Conservation (phyloP, 2,797 vertebrate genomes). For the Microtus obscurus region DNA sequence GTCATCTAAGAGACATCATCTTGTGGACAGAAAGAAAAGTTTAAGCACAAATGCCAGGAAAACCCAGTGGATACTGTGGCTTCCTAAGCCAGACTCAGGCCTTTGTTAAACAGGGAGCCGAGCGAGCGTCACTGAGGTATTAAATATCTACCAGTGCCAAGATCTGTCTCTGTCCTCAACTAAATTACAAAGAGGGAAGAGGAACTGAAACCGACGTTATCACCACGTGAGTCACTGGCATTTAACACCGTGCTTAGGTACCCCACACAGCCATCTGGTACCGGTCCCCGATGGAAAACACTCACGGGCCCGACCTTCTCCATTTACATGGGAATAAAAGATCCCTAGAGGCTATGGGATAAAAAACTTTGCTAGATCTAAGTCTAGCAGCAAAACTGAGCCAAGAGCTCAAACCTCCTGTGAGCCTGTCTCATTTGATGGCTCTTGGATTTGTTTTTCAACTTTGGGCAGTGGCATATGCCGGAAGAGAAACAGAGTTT, state of each 20-base stretch:
- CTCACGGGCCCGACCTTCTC: constrained; percentile 56
- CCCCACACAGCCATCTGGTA: background rate
- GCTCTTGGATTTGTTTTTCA: background rate
- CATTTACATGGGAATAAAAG: constrained; percentile 55
- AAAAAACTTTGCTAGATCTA: constrained; percentile 2
- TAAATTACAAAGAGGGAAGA: constrained; percentile 55
- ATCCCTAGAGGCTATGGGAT: background rate
- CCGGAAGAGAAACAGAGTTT: constrained; percentile 31
- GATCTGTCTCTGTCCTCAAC: background rate
- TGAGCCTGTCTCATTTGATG: background rate
- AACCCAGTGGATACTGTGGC: background rate
- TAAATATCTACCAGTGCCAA: background rate
- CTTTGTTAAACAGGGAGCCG: constrained; percentile 12
- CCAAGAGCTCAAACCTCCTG: constrained; percentile 7
- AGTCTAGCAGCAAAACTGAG: background rate
- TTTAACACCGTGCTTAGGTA: constrained; percentile 53
- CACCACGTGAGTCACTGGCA: constrained; percentile 13
- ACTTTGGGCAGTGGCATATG: background rate
- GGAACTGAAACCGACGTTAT: constrained; percentile 19
- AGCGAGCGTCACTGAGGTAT: background rate
- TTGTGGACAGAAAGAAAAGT: background rate
- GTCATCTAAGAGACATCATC: constrained; percentile 4
- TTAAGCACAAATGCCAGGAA: background rate
- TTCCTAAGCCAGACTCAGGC: background rate
- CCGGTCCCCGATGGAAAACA: background rate